Conservation (phyloP, 1,140 invertebrate species). For the Zaprionus davidi region DNA sequence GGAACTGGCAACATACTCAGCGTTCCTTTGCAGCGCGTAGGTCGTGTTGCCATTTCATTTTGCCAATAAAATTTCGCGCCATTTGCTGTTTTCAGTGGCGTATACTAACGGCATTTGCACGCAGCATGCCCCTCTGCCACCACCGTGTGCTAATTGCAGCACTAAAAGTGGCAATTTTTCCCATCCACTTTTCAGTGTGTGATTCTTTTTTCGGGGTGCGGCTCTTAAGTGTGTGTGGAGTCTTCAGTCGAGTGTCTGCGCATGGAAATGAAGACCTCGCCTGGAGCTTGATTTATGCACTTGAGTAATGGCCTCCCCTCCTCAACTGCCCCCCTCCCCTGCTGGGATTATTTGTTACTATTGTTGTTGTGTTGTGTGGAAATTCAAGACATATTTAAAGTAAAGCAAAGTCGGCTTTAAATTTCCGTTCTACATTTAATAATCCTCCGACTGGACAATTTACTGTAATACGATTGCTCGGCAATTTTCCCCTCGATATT, state of each 20-base stretch:
- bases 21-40: neutral
- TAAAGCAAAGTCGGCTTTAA: neutral
- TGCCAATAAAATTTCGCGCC: slow-evolving; percentile 31
- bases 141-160: slow-evolving; percentile 52
- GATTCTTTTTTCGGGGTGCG: slow-evolving; percentile 1
- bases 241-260: slow-evolving; percentile 18
- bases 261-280: slow-evolving; percentile 57
- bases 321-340: neutral
- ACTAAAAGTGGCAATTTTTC: slow-evolving; percentile 50
- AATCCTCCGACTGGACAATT: neutral
- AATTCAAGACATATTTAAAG: slow-evolving; percentile 37
- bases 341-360: slow-evolving; percentile 27
- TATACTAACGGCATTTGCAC: slow-evolving; percentile 11
- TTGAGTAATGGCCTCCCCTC: slow-evolving; percentile 61
- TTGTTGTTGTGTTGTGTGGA: slow-evolving; percentile 36
- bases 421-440: neutral
- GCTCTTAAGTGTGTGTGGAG: neutral
- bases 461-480: neutral
- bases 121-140: neutral
- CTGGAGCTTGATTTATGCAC: slow-evolving; percentile 66
- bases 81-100: slow-evolving; percentile 29
- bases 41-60: slow-evolving; percentile 22
- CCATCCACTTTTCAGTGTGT: slow-evolving; percentile 6
- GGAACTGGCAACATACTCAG: neutral
- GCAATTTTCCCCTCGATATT: slow-evolving; percentile 1